Evolutionary conservation across 2,797 vertebrate genomes (phyloP), one percentile per base, ranked within the genome.

Genomic region (Gymnopithys bicolor): DNA sequence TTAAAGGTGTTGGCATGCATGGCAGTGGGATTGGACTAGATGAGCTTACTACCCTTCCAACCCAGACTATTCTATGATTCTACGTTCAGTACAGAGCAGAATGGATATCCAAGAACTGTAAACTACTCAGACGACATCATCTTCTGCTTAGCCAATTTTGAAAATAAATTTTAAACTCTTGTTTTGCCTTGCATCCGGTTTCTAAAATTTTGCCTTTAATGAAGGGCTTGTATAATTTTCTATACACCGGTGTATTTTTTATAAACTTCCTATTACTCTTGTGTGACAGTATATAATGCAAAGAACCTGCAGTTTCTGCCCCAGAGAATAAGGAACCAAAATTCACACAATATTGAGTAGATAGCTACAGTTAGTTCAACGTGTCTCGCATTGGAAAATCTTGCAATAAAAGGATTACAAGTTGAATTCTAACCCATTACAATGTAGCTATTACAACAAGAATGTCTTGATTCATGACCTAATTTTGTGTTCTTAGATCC

Each of bases 321-420:
- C 9, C 11, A 39, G 37, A 37, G 24, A 68, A 86, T 14, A 76
- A 24, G 24, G 18, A 83, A 73, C 11, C 48, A 11, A 23, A 83
- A 84, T 77, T 69, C 28, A 33, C 27, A 52, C 19, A 30, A 7
- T 28, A 53, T 11, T 56, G 60, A 4, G 0, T 21, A 46, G 46
- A 28, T 9, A 33, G 22, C 32, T 60, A 27, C 21, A 32, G 18
- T 32, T 48, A 48, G 18, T 13, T 23, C 30, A 74, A 52, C 2
- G 2, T 48, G 5, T 51, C 17, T 35, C 27, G 11, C 25, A 41
- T 6, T 35, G 10, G 33, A 49, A 16, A 37, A 13, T 13, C 49
- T 51, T 62, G 13, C 19, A 69, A 37, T 0, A 0, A 45, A 27
- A 62, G 7, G 8, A 45, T 28, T 63, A 21, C 5, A 2, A 18